These are phyloP conservation scores for Epinephelus malabaricus DNA, from an alignment of 2,797 vertebrate genomes.

Conservation along the genomic window DNA sequence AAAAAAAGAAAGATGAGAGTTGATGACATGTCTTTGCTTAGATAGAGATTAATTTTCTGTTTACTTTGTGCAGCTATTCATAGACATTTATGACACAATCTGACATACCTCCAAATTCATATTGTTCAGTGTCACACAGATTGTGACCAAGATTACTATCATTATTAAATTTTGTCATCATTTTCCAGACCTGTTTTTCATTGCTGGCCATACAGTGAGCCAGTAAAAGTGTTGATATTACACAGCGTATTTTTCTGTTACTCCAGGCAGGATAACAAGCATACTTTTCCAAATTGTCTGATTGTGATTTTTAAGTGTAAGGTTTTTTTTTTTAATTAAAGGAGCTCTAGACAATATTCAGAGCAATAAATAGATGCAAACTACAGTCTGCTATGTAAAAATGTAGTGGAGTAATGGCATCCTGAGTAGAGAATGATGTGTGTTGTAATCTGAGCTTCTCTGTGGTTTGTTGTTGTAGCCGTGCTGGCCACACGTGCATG, in stretches of 20 bases:
- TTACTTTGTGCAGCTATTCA: too few relatives aligned
- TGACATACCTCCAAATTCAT: too few relatives aligned
- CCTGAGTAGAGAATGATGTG: too few relatives aligned
- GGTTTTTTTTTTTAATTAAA: not conserved
- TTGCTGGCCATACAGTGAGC: not conserved
- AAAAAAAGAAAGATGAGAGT: not conserved
- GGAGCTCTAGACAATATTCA: too few relatives aligned
- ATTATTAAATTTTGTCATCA: not conserved
- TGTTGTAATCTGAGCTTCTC: too few relatives aligned
- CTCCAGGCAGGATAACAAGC: not conserved
- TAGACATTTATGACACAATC: too few relatives aligned
- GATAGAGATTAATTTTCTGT: not conserved
- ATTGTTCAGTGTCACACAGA: not conserved
- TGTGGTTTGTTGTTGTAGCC: too few relatives aligned
- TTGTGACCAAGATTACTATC: not conserved
- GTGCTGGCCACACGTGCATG: too few relatives aligned
- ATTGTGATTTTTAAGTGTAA: conserved; percentile 2
- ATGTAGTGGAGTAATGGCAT: too few relatives aligned
- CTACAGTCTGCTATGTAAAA: too few relatives aligned
- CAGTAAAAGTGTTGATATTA: not conserved
- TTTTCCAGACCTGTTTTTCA: not conserved
- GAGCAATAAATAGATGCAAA: too few relatives aligned
- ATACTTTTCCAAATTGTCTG: not conserved
- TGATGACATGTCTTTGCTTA: not conserved
- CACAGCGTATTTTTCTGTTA: not conserved